Evolutionary conservation across 1,140 invertebrate genomes (phyloP).

Genomic region (Drosophila asahinai): DNA sequence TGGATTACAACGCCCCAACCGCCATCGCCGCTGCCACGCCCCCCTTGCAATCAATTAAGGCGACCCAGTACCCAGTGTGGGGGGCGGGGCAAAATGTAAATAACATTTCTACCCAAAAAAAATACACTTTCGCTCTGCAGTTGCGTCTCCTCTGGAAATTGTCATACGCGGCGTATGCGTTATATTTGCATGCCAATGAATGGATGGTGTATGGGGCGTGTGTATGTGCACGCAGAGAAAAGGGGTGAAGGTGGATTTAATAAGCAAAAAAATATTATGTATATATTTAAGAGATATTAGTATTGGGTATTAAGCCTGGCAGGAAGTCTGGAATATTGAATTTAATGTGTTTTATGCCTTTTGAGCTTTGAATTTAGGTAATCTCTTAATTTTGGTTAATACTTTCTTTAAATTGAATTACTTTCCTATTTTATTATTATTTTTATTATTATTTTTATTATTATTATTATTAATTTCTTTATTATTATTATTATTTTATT

Average conservation of each 20-base stretch:
- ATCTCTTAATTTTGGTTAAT: neutral
- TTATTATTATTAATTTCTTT: no score
- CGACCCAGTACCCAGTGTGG: neutral
- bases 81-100: constrained; percentile 25
- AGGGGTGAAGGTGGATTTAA: neutral
- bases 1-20: constrained; percentile 32
- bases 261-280: neutral
- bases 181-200: constrained; percentile 50
- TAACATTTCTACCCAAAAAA: constrained; percentile 14
- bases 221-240: neutral
- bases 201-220: neutral
- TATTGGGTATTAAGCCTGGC: no score
- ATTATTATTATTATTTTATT: no score
- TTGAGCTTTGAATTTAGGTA: no score
- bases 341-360: no score
- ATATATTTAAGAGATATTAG: no score
- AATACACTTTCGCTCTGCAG: constrained; percentile 4
- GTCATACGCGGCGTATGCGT: constrained; percentile 58
- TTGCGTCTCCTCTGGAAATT: constrained; percentile 11
- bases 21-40: neutral
- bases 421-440: neutral
- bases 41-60: constrained; percentile 41
- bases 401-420: neutral
- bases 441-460: no score
- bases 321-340: no score